phyloP scores from a whole-genome alignment of 2,113 vertebrate genomes.

The Paraplagusia blochii region DNA sequence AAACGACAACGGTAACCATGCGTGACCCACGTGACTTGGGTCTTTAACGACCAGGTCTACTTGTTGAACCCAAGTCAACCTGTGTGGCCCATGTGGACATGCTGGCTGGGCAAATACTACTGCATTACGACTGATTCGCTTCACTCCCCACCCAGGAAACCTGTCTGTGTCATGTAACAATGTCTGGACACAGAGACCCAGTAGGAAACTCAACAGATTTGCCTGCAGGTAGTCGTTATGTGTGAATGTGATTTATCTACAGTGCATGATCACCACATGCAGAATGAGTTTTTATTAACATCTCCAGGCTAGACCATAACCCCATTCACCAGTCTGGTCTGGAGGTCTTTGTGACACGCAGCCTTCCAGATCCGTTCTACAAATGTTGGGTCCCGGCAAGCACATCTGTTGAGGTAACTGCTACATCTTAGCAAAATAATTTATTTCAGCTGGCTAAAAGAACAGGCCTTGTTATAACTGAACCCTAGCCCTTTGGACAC shows the following conservation, averaged over 20 bases:
- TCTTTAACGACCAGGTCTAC: no score
- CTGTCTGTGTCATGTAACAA: neutral
- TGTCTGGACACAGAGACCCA: slow-evolving; percentile 39
- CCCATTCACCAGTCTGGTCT: no score
- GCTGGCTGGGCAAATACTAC: neutral
- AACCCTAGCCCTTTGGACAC: slow-evolving; percentile 21
- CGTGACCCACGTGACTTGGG: no score
- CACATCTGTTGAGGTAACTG: slow-evolving; percentile 88
- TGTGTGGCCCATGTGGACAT: no score
- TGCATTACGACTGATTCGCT: neutral
- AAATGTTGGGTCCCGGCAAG: slow-evolving; percentile 55
- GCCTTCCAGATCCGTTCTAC: neutral
- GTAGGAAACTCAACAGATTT: slow-evolving; percentile 53
- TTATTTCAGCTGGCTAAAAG: slow-evolving; percentile 68
- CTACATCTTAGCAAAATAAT: slow-evolving; percentile 86
- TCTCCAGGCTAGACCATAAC: no score
- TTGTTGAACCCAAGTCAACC: no score
- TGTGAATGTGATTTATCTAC: neutral
- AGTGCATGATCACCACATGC: neutral
- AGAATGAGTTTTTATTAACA: neutral
- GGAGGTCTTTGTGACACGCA: no score
- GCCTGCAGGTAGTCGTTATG: slow-evolving; percentile 24
- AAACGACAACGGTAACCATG: no score
- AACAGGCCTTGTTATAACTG: slow-evolving; percentile 28
- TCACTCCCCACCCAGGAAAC: neutral